A percentile compares a stretch with the other conserved stretches of the same genome.
Evolutionary conservation across 2,113 vertebrate species (phyloP).

Genomic region (Xenus cinereus): DNA sequence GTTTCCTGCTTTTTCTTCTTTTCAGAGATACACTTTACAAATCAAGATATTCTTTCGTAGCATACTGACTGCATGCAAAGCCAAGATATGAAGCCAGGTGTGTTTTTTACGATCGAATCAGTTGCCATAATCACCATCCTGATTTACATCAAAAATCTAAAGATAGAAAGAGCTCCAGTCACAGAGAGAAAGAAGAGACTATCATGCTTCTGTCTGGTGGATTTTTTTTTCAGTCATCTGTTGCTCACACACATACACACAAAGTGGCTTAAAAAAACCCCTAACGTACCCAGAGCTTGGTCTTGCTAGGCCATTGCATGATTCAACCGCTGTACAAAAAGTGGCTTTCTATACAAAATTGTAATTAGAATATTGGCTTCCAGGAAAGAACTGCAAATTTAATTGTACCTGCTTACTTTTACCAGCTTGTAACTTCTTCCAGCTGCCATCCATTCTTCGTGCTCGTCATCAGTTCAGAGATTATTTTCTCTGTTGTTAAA

Average conservation of each 20-base stretch:
- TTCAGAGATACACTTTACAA: neutral
- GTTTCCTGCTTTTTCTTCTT: neutral
- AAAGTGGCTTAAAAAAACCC: neutral
- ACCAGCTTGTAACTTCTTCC: neutral
- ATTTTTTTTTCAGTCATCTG: neutral
- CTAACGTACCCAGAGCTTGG: neutral
- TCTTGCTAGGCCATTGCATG: neutral
- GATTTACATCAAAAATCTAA: neutral
- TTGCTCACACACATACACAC: neutral
- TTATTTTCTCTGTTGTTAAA: neutral
- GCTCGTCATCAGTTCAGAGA: neutral
- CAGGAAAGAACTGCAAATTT: neutral
- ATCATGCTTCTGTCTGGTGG: accelerated
- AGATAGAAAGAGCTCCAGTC: neutral
- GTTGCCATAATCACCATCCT: neutral
- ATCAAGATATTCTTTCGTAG: neutral
- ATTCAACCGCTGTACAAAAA: neutral
- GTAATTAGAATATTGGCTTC: neutral
- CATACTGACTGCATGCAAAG: neutral
- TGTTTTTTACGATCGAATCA: neutral
- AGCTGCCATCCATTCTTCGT: neutral
- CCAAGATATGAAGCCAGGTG: neutral
- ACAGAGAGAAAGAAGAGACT: neutral
- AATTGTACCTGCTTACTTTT: neutral
- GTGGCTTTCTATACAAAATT: neutral